Conservation (phyloP, 2,113 vertebrate species). For the Triplophysa tibetana region DNA sequence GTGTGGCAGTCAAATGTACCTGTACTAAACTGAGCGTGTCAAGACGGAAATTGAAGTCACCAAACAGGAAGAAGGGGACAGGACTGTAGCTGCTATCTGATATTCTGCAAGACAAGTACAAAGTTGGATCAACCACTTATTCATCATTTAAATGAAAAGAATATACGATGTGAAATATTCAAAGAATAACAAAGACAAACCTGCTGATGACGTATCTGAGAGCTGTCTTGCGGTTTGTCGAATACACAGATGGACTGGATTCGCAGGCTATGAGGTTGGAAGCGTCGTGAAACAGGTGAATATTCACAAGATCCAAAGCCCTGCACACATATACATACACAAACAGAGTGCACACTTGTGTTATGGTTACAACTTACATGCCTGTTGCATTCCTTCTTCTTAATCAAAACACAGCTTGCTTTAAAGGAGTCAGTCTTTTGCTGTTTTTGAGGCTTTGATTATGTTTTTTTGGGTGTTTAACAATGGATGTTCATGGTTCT, state of each 20-base stretch:
- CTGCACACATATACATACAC: slow-evolving; percentile 57
- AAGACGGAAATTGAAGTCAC: slow-evolving; percentile 82
- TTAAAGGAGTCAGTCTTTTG: no score
- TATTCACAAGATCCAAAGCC: slow-evolving; percentile 79
- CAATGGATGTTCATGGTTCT: no score
- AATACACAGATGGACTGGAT: slow-evolving; percentile 79
- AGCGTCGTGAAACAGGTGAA: slow-evolving; percentile 84
- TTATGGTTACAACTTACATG: no score
- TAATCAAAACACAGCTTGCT: no score
- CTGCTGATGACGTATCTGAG: slow-evolving; percentile 77
- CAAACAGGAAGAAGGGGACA: slow-evolving; percentile 79
- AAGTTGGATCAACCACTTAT: neutral
- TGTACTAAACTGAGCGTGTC: slow-evolving; percentile 75
- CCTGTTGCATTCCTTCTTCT: no score
- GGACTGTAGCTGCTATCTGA: slow-evolving; percentile 60
- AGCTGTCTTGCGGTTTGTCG: slow-evolving; percentile 74
- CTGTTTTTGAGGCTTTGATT: no score
- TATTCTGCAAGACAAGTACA: slow-evolving; percentile 56
- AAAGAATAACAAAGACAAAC: slow-evolving; percentile 50
- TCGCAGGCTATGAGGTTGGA: slow-evolving; percentile 81
- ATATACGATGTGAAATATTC: no score
- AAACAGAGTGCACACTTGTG: neutral
- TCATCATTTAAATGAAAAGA: no score
- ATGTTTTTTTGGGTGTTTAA: no score
- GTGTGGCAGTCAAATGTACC: slow-evolving; percentile 57